Evolutionary conservation across 2,888 invertebrate genomes (phyloP), one percentile per base, ranked within the genome.

Genomic region (Erebia palarica): DNA sequence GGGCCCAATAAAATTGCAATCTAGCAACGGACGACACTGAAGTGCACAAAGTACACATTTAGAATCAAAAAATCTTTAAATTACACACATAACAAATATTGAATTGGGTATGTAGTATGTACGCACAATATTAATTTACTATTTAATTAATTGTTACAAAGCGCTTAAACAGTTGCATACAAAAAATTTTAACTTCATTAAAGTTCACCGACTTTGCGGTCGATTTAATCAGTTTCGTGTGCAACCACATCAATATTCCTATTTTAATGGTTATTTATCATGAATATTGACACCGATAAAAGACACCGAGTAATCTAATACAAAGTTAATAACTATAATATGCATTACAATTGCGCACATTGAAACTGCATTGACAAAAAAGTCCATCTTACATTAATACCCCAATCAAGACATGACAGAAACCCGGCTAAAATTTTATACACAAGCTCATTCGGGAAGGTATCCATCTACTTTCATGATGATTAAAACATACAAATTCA

Each of bases 401-500:
- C 11, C 47, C 11, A 47, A 47, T 47, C 3, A 3, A 1, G 47
- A 11, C 1, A 11, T 11, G 47, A 7, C 14, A 51, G n/a, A 51
- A 51, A 51, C 0, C 51, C n/a, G 14, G 7, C 51, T 51, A 7
- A 5, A 14, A 14, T n/a, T n/a, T 13, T 7, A 51, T 51, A 14
- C 0, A 13, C 47, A 47, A 11, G 11, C 11, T 47, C 44, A 44
- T 11, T 44, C 44, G 44, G 10, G 11, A 44, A 44, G 10, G 44
- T 10, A 10, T 44, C 44, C 44, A 44, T 49, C 11, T 49, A 27
- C 27, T n/a, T n/a, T n/a, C n/a, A 58, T 36, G 21, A 27, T 36
- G 21, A 13, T 18, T 21, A 13, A 11, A 57, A 57, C 57, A 57
- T 57, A 57, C 57, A 57, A 57, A 21, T 57, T 57, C 57, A 57